Base-by-base conservation (phyloP, 2,113 vertebrate genomes). In the Neogale vison region DNA sequence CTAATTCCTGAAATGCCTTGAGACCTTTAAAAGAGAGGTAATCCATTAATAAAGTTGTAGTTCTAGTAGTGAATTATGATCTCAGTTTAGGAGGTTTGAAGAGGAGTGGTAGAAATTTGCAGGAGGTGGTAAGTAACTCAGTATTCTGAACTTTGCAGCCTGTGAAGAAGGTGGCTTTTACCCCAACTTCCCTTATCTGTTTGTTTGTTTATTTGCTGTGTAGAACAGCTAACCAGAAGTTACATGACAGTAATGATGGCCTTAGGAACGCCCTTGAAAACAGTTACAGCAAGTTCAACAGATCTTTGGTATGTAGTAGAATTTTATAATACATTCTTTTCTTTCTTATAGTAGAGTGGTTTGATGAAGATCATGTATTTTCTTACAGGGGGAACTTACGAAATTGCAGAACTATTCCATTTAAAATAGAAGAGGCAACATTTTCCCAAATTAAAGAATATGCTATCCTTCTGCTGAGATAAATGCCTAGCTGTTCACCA, bases 231-330 rank as follows among this genome's bases (percentile, higher is more conserved):
- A 99, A 99, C 92, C 98, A 99, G 97, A 99, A 99, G 95, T 98
- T 99, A 20, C 99, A 99, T 90, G 99, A 99, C 98, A 99, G 99
- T 97, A 99, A 99, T 0, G 99, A 99, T 71, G 99, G 99, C 45
- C 98, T 99, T 45, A 98, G 99, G 82, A 99, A 85, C 61, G 98
- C 99, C 21, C 98, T 99, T 80, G 99, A 99, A 97, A 99, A 98
- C 98, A 99, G 98, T 92, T 98, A 99, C 79, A 99, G 98, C 98
- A 99, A 99, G 93, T 98, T 98, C 98, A 99, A 98, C 97, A 98
- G 98, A 96, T 98, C 99, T 77, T 65, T 98, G 99, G 99, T 99
- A 99, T 24, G 98, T 96, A 39, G 74, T 71, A 14, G 36, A 14
- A 23, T n/a, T 89, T 81, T 39, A n/a, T n/a, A 77, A 55, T 11